These are phyloP conservation scores for Holothuria scabra DNA, from an alignment of 53 echinoderm and acorn worm genomes.

Conservation along the genomic window DNA sequence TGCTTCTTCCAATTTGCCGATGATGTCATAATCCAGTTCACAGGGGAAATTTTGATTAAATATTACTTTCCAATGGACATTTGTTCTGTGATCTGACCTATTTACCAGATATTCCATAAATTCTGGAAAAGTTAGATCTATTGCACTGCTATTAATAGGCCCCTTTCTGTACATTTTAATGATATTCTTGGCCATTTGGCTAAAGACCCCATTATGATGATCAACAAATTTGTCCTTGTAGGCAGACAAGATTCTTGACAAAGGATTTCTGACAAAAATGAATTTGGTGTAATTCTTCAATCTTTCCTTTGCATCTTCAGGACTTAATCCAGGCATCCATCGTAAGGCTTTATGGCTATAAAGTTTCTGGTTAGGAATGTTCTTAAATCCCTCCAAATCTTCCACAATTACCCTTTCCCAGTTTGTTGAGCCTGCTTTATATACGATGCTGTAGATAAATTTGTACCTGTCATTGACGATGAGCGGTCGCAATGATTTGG, in stretches of 20 bases:
- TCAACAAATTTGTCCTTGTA: conserved; percentile 92
- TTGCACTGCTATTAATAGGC: conserved; percentile 27
- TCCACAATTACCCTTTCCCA: conserved; percentile 93
- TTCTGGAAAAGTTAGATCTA: conserved; percentile 76
- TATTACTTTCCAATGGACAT: conserved; percentile 89
- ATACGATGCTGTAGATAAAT: conserved; percentile 92
- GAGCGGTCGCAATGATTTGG: conserved; percentile 68
- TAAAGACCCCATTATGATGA: conserved; percentile 74
- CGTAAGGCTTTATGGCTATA: conserved; percentile 81
- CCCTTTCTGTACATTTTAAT: conserved; percentile 61
- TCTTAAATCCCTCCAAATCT: conserved; percentile 79
- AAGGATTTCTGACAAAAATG: conserved; percentile 84
- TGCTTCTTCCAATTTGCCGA: conserved; percentile 81
- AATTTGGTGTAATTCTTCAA: conserved; percentile 75
- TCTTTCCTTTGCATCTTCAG: conserved; percentile 49
- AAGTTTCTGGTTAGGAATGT: conserved; percentile 84
- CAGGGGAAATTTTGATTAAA: conserved; percentile 82
- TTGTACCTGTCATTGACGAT: conserved; percentile 74
- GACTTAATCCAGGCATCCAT: conserved; percentile 76
- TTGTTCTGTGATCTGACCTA: conserved; percentile 60
- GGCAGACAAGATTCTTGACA: conserved; percentile 83
- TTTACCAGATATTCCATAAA: conserved; percentile 76
- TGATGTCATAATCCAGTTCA: conserved; percentile 74
- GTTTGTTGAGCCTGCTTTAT: conserved; percentile 94
- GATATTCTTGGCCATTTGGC: conserved; percentile 65